Evolutionary conservation across 2,888 invertebrate species (phyloP), one percentile per base, ranked within the genome.

Genomic region (Phortica okadai): DNA sequence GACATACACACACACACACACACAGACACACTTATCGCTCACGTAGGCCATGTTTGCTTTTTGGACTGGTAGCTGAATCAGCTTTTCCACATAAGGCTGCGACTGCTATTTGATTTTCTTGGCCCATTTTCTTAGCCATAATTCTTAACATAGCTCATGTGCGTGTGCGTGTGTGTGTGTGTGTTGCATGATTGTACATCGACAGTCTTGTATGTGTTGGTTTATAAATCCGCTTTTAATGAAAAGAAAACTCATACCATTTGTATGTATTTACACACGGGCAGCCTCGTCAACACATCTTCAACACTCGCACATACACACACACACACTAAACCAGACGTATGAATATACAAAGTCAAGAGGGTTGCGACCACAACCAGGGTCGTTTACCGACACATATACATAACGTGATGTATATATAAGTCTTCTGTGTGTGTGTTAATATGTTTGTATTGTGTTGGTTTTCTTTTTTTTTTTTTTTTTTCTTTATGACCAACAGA

Each of bases 151-250:
- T 33, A 21, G 11, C 25, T 5, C 62, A 62, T 69, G 59, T 73
- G 80, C 77, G 75, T 80, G 66, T 70, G 78, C 66, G 64, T n/a
- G n/a, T 75, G 74, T 74, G 54, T 42, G 58, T 74, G 75, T 76
- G 64, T 75, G 25, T 16, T 21, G 80, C 74, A 82, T 83, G 87
- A 85, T 85, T 83, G 87, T 88, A 66, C 67, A 69, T 73, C 76
- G 50, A 69, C 73, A 69, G 67, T 75, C 75, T 73, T 77, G 75
- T 73, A 77, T 88, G 81, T 83, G 83, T 70, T 11, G 33, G 45
- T 54, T 50, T 81, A 82, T 82, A 88, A 86, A 88, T 88, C 86
- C 87, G 83, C 83, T 87, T 86, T 85, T 86, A 88, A 86, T 88
- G 88, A 87, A 86, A 85, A 87, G 86, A 88, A 87, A 88, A 85